Percentiles rank a stretch among this genome's conserved stretches.
Evolutionary conservation across 2,797 vertebrate species (phyloP).

Genomic region (Garrulus glandarius): DNA sequence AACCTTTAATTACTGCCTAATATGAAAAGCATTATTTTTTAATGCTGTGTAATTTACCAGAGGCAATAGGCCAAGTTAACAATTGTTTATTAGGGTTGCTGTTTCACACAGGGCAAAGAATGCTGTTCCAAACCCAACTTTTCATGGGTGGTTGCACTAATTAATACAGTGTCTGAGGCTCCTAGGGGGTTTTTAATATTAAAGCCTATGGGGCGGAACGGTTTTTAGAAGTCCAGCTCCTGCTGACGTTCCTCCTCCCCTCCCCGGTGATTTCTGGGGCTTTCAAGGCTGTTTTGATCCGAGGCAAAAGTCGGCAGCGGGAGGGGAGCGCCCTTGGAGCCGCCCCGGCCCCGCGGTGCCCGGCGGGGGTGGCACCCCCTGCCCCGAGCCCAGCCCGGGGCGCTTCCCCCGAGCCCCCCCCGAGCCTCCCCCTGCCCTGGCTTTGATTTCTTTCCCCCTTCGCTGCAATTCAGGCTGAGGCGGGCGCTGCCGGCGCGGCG

Average conservation of each 20-base stretch:
- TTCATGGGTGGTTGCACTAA: conserved; percentile 87
- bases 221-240: conserved; percentile 78
- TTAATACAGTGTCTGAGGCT: conserved; percentile 83
- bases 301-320: conserved; percentile 59
- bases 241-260: conserved; percentile 68
- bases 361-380: neutral
- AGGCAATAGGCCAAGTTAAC: conserved; percentile 83
- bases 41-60: conserved; percentile 86
- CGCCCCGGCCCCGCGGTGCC: neutral
- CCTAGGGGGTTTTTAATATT: conserved; percentile 77
- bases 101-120: conserved; percentile 81
- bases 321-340: conserved; percentile 32
- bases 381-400: neutral
- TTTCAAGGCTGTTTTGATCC: conserved; percentile 77
- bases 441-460: neutral
- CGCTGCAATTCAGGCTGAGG: neutral
- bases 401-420: neutral
- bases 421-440: neutral
- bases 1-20: conserved; percentile 88
- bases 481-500: neutral
- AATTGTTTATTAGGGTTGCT: conserved; percentile 83
- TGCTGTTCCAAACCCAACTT: conserved; percentile 79
- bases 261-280: conserved; percentile 66
- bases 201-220: conserved; percentile 80
- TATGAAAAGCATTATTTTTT: conserved; percentile 89